Evolutionary conservation across 1,140 invertebrate genomes (phyloP).

Genomic region (Dendrolimus punctatus): DNA sequence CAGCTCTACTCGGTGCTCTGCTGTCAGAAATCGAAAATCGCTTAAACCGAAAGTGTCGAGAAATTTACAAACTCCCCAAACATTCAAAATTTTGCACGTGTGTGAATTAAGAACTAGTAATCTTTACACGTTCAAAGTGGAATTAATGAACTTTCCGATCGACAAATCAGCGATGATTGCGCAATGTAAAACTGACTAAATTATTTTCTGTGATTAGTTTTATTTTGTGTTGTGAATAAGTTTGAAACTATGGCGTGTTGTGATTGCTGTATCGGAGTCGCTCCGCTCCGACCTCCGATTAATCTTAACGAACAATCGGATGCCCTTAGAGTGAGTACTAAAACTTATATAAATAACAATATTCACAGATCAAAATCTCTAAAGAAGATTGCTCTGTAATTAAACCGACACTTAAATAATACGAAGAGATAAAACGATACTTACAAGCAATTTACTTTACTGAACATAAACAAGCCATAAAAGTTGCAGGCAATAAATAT

Average conservation of each 20-base stretch:
- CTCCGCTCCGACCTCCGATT: slow-evolving; percentile 81
- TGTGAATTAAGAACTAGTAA: no score
- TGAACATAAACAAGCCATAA: no score
- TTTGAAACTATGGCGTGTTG: slow-evolving; percentile 74
- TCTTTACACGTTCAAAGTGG: no score
- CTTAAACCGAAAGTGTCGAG: slow-evolving; percentile 56
- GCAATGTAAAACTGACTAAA: slow-evolving; percentile 33
- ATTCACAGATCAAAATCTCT: slow-evolving; percentile 1
- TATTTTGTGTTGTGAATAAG: slow-evolving; percentile 25
- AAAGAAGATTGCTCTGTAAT: no score
- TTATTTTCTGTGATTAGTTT: slow-evolving; percentile 16
- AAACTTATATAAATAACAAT: slow-evolving; percentile 6
- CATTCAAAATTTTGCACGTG: neutral
- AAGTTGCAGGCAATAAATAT: no score
- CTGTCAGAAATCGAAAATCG: slow-evolving; percentile 43
- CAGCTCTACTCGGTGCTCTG: slow-evolving; percentile 50
- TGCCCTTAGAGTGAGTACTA: slow-evolving; percentile 79
- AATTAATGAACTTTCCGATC: slow-evolving; percentile 4
- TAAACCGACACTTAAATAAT: no score
- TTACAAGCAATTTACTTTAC: slow-evolving; percentile 5
- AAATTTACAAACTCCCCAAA: slow-evolving; percentile 11
- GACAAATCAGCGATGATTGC: slow-evolving; percentile 20
- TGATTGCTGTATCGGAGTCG: slow-evolving; percentile 76
- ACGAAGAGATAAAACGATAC: neutral
- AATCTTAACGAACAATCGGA: slow-evolving; percentile 85